Evolutionary conservation across 2,113 vertebrate species (phyloP).

Genomic region (Xiphophorus hellerii): DNA sequence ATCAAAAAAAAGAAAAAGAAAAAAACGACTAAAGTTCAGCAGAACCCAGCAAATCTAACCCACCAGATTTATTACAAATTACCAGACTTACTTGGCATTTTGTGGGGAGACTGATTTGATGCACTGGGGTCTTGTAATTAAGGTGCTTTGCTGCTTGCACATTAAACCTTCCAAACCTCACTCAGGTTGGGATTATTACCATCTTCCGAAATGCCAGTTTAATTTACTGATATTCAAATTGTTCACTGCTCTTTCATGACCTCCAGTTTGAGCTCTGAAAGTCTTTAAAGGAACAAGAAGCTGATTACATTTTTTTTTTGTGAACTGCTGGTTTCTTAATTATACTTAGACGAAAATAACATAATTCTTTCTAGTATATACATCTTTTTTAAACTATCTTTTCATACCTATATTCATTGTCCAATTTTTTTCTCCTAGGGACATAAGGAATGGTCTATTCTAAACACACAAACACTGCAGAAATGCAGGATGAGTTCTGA

Average conservation of each 20-base stretch:
- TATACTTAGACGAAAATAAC: background rate
- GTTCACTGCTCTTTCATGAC: conserved; percentile 21
- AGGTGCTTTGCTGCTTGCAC: conserved; percentile 1
- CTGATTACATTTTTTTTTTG: conserved; percentile 18
- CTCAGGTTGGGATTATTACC: conserved; percentile 29
- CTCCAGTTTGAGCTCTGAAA: conserved; percentile 11
- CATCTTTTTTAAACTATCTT: background rate
- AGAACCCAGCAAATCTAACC: conserved; percentile 4
- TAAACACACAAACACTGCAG: conserved; percentile 13
- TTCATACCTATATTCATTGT: background rate
- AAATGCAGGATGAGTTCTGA: conserved; percentile 10
- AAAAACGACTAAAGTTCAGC: background rate
- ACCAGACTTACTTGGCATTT: conserved; percentile 5
- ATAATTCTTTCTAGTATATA: background rate
- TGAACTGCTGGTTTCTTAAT: conserved; percentile 3
- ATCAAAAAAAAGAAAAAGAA: too few relatives aligned
- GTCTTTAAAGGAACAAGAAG: conserved; percentile 3
- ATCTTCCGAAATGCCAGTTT: conserved; percentile 30
- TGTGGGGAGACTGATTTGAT: background rate
- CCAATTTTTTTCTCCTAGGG: conserved; percentile 3
- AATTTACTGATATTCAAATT: conserved; percentile 49
- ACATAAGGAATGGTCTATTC: conserved; percentile 7
- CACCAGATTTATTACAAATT: conserved; percentile 6
- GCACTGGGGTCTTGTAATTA: background rate
- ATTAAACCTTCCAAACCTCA: conserved; percentile 18